Percentiles rank a stretch among this genome's conserved stretches.
These are phyloP conservation scores for Leptinotarsa haldemani DNA, from an alignment of 2,888 invertebrate genomes.

Conservation along the genomic window DNA sequence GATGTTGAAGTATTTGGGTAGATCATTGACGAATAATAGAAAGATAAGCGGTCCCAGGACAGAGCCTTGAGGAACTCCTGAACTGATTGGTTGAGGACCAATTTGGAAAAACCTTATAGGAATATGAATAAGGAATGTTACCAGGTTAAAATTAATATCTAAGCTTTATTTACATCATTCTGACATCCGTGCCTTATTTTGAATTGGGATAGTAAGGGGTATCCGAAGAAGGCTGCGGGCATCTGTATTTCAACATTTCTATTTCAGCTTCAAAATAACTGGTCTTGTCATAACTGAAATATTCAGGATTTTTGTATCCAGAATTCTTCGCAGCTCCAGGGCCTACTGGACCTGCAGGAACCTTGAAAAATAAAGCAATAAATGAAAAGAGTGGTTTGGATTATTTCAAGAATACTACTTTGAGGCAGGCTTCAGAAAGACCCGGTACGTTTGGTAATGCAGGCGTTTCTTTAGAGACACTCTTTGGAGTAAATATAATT, in stretches of 20 bases:
- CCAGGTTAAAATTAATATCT: background rate
- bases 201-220: constrained; percentile 45
- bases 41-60: too few relatives aligned
- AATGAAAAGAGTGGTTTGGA: background rate
- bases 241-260: constrained; percentile 83
- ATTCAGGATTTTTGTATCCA: constrained; percentile 87
- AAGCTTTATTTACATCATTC: constrained; percentile 5
- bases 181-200: constrained; percentile 18
- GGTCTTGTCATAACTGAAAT: constrained; percentile 81
- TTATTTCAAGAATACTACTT: constrained; percentile 42
- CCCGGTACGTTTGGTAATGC: constrained; percentile 71
- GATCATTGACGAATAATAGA: too few relatives aligned
- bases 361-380: constrained; percentile 39
- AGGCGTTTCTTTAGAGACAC: background rate
- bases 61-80: too few relatives aligned
- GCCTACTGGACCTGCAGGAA: constrained; percentile 72
- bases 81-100: too few relatives aligned
- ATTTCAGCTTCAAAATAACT: constrained; percentile 88
- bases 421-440: constrained; percentile 72
- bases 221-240: constrained; percentile 78
- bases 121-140: background rate
- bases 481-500: constrained; percentile 54
- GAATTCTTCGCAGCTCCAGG: constrained; percentile 76
- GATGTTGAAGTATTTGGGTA: too few relatives aligned
- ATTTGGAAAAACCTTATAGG: too few relatives aligned